These are phyloP conservation scores for Dicentrarchus labrax DNA, from an alignment of 2,113 vertebrate genomes.

Conservation along the genomic window DNA sequence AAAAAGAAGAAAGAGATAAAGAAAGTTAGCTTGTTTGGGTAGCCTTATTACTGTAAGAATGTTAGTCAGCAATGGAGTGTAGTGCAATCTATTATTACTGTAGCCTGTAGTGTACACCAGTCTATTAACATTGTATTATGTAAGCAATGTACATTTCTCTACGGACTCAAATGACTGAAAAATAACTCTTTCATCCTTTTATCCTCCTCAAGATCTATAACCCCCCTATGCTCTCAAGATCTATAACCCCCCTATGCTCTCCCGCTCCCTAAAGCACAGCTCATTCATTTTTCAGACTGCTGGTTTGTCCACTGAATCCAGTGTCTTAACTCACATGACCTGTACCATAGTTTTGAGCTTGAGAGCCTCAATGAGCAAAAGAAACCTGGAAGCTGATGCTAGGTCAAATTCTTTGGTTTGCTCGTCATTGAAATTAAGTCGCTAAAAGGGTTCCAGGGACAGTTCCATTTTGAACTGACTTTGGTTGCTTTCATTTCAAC, in stretches of 20 bases:
- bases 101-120: not conserved
- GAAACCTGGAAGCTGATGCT: not conserved
- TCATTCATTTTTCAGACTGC: constrained; percentile 34
- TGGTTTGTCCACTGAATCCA: constrained; percentile 17
- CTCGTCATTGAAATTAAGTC: not conserved
- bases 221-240: constrained; percentile 4
- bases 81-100: constrained; percentile 4
- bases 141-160: constrained; percentile 20
- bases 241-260: not conserved
- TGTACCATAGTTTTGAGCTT: not conserved
- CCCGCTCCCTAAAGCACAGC: constrained; percentile 4
- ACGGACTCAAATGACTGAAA: constrained; percentile 23
- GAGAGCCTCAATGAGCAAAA: not conserved
- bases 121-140: constrained; percentile 14
- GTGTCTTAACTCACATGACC: not conserved
- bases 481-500: not conserved
- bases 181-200: constrained; percentile 25
- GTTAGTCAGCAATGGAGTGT: not conserved
- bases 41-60: constrained; percentile 19
- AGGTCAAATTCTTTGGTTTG: not conserved
- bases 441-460: not conserved
- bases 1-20: not conserved
- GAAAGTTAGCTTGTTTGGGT: not conserved
- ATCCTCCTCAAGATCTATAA: constrained; percentile 27
- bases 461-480: not conserved